Evolutionary conservation across 2,888 invertebrate genomes (phyloP).

Genomic region (Xanthia icteritia): DNA sequence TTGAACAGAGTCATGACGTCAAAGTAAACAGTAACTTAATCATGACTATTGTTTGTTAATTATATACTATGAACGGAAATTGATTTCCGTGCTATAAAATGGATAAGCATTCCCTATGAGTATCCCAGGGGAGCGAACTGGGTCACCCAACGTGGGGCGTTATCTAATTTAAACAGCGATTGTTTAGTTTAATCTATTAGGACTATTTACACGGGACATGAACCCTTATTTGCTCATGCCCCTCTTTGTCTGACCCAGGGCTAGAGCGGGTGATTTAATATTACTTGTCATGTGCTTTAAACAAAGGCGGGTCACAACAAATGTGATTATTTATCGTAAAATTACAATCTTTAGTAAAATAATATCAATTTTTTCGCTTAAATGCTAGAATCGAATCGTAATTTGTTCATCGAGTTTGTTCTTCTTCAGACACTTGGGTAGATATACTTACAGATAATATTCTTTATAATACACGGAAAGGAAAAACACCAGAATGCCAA

Average conservation of each 20-base stretch:
- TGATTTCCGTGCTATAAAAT: neutral
- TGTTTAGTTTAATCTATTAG: constrained; percentile 29
- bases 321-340: too few relatives aligned
- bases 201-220: constrained; percentile 24
- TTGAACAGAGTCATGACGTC: neutral
- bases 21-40: neutral
- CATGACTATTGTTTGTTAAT: neutral
- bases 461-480: neutral
- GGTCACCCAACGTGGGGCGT: constrained; percentile 2
- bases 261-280: neutral
- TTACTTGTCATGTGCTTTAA: neutral
- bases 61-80: neutral
- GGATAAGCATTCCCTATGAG: neutral
- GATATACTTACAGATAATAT: neutral
- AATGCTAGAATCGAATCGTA: neutral
- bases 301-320: neutral
- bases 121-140: constrained; percentile 18
- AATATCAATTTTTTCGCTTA: neutral
- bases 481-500: neutral
- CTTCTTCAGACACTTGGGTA: neutral
- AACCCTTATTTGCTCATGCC: constrained; percentile 41
- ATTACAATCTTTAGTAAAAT: neutral
- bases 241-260: neutral
- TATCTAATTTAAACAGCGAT: constrained; percentile 39
- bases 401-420: neutral